Conservation (phyloP, 2,888 invertebrate species). For the Phortica magna region DNA sequence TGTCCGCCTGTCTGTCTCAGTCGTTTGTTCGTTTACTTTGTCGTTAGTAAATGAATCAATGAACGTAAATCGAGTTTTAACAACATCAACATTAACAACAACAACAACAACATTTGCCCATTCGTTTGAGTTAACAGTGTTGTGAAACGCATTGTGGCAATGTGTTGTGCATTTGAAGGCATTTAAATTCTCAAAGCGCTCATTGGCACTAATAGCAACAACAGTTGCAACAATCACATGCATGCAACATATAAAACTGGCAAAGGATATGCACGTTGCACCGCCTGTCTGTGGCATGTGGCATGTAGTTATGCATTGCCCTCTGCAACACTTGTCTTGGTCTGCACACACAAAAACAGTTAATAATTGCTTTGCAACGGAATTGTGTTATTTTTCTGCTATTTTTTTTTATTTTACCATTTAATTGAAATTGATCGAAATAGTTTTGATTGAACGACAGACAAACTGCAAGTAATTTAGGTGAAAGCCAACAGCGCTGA, state of each 20-base stretch:
- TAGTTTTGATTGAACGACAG: not conserved
- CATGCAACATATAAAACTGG: not conserved
- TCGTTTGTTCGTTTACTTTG: too few relatives aligned
- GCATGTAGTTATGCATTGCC: too few relatives aligned
- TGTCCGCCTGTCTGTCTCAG: not conserved
- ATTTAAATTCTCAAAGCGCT: slow-evolving; percentile 27
- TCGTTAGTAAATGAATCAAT: not conserved
- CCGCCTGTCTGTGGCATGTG: too few relatives aligned
- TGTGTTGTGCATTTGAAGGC: not conserved
- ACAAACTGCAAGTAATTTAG: not conserved
- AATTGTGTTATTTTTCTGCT: too few relatives aligned
- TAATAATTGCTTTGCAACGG: too few relatives aligned
- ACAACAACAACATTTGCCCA: too few relatives aligned
- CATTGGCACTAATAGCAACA: not conserved
- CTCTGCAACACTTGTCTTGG: too few relatives aligned
- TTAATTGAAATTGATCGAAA: slow-evolving; percentile 12
- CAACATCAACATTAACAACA: not conserved
- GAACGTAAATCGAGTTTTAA: not conserved
- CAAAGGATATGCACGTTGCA: too few relatives aligned
- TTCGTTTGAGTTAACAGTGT: too few relatives aligned
- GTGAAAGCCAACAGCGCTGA: too few relatives aligned
- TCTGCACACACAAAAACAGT: too few relatives aligned
- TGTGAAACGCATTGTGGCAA: not conserved
- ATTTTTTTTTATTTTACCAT: not conserved
- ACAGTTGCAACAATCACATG: not conserved